These are phyloP conservation scores for Varanus salvator DNA, from an alignment of 2,113 vertebrate genomes.

Conservation along the genomic window DNA sequence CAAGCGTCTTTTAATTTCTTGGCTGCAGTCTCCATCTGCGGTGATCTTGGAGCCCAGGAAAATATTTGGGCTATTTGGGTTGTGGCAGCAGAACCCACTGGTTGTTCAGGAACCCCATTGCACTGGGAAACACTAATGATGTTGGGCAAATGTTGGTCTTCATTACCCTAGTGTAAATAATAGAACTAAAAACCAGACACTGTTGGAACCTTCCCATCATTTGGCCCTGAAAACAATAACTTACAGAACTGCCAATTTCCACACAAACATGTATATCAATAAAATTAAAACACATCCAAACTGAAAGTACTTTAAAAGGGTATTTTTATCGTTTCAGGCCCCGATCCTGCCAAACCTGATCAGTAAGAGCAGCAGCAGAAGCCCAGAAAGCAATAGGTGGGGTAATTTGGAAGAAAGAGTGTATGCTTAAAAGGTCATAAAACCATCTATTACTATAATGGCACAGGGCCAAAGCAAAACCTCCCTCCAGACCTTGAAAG, in stretches of 20 bases:
- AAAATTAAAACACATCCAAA: not conserved
- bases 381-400: not conserved
- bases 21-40: too few relatives aligned
- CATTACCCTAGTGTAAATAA: too few relatives aligned
- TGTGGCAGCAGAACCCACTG: too few relatives aligned
- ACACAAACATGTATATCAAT: not conserved
- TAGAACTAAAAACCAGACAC: too few relatives aligned
- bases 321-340: not conserved
- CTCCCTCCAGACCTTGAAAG: constrained; percentile 14
- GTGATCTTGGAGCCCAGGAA: too few relatives aligned
- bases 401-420: not conserved
- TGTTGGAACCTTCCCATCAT: not conserved
- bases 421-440: not conserved
- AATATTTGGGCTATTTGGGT: too few relatives aligned
- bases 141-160: too few relatives aligned
- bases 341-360: not conserved
- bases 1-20: too few relatives aligned
- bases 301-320: not conserved
- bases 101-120: too few relatives aligned
- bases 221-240: not conserved
- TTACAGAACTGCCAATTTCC: not conserved
- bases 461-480: constrained; percentile 29
- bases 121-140: too few relatives aligned
- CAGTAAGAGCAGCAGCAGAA: not conserved
- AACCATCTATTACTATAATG: constrained; percentile 34